Evolutionary conservation across 2,113 vertebrate species (phyloP).

Genomic region (Marmota monax): DNA sequence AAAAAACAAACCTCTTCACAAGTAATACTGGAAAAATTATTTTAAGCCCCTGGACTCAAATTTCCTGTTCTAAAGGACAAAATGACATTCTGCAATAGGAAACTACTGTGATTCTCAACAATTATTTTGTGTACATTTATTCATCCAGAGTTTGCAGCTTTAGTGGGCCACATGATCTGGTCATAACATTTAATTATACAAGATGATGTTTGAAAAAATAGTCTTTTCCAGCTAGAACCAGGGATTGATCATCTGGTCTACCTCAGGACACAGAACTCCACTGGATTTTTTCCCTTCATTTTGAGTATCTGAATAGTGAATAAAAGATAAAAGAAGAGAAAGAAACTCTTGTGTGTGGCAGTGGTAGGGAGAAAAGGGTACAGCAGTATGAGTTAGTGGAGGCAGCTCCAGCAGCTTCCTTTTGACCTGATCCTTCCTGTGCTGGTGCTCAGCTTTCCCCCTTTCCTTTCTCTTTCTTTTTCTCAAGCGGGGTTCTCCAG

Average conservation of each 20-base stretch:
- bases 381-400: background rate
- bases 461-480: background rate
- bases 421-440: background rate
- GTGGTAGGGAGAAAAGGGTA: background rate
- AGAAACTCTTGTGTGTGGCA: background rate
- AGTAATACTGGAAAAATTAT: background rate
- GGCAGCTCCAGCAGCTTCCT: background rate
- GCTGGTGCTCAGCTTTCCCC: background rate
- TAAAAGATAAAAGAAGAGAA: background rate
- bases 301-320: background rate
- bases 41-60: background rate
- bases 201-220: background rate
- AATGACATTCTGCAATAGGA: background rate
- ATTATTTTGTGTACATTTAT: background rate
- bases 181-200: background rate
- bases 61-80: background rate
- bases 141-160: background rate
- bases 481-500: background rate
- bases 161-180: background rate
- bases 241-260: background rate
- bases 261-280: background rate
- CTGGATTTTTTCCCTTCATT: background rate
- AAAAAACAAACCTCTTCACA: background rate
- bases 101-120: background rate
- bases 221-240: background rate